Base-by-base conservation (phyloP, 1,140 invertebrate genomes). In the Monomorium pharaonis region DNA sequence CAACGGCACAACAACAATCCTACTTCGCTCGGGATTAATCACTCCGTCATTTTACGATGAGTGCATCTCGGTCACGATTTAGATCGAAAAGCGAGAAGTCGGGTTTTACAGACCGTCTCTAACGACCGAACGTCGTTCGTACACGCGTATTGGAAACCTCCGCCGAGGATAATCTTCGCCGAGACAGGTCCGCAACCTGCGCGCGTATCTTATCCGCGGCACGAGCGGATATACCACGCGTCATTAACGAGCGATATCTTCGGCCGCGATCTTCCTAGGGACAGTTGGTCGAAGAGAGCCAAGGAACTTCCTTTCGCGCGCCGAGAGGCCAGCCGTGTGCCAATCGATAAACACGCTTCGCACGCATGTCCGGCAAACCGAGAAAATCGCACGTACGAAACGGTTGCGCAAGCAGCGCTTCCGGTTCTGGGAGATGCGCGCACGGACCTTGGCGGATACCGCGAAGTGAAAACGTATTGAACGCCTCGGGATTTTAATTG, bases 371-470 rank as follows among this genome's bases (percentile, higher is more conserved):
- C 67, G 54, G 51, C 67, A 58, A 85, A 49, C 21, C 51, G 69
- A 70, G 75, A 80, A 77, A 90, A 85, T 76, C 58, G 67, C 78
- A 80, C 86, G 83, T 65, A 80, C 77, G 56, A 58, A 33, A 14
- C 44, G 30, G 74, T 90, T 90, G 84, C 89, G 86, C 88, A 90
- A 90, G 84, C 75, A n/a, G n/a, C 24, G 58, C 78, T 60, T 90
- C 86, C 89, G 89, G 65, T 65, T 85, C 33, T 54, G 51, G 42
- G 84, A 88, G 77, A 86, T 63, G 54, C 72, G 75, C 72, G 76
- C 67, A 62, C 18, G 58, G 72, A 86, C 86, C 86, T 90, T 88
- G 89, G 69, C 86, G n/a, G 6, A 86, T 76, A 84, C 84, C 70
- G 76, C 58, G 70, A 69, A 60, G 62, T 77, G 69, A 65, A 88